Evolutionary conservation across 1,140 invertebrate species (phyloP).

Genomic region (Caenorhabditis elegans): WBcel235 BX284603.4:4493001-4493500

Average conservation of each 20-base stretch:
- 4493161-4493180: slow-evolving; percentile 21
- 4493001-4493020: slow-evolving; percentile 2
- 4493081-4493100: slow-evolving; percentile 14
- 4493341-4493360: not conserved
- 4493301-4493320: slow-evolving; percentile 23
- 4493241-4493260: not conserved
- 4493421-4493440: slow-evolving; percentile 20
- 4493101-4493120: not conserved
- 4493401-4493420: slow-evolving; percentile 44
- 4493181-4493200: not conserved
- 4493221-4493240: not conserved
- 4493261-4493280: not conserved
- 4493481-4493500: slow-evolving; percentile 45
- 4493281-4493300: slow-evolving; percentile 8
- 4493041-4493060: not conserved
- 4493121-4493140: not conserved
- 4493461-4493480: slow-evolving; percentile 47
- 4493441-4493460: slow-evolving; percentile 20
- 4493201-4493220: not conserved
- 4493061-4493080: not conserved
- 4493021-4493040: slow-evolving; percentile 1
- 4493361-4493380: slow-evolving; percentile 30
- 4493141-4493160: not conserved
- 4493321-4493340: not conserved
- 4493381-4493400: slow-evolving; percentile 1